Evolutionary conservation across 2,888 invertebrate species (phyloP), one percentile per base, ranked within the genome.

Genomic region (Melikaiella ostensackeni): DNA sequence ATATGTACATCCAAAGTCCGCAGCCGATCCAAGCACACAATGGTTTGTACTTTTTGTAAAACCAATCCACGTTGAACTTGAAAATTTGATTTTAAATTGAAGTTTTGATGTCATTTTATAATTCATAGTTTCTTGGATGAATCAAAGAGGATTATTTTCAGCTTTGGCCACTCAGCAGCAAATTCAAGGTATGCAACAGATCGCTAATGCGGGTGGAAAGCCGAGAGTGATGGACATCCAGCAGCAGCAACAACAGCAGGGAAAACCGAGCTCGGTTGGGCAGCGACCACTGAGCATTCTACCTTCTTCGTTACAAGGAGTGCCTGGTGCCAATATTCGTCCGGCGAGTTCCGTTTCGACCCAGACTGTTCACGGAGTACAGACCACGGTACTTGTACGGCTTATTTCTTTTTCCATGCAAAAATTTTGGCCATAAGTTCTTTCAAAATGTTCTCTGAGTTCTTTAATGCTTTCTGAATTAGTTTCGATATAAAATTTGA

Each of bases 1-100:
- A 97, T 88, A 96, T 98, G 96, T 97, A 96, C 89, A 97, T 97
- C 85, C 96, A 96, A 86, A 95, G 95, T 83, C 96, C 97, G 19
- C 94, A 94, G 81, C 92, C 93, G 0, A 93, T 95, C 77, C 95
- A 95, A 88, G 92, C 95, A 84, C 95, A 94, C 84, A 95, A 95
- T 92, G 94, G 95, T 95, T 92, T 93, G 94, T 92, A 38, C 13
- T 57, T 74, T 46, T 55, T 5, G n/a, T 11, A 1, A 30, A 61
- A 24, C 9, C 4, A 24, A 57, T 24, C 38, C 13, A 38, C 38
- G 11, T 3, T 38, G 0, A 38, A 38, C 38, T 38, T 38, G 3
- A 38, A 0, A 38, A 4, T 38, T 38, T 38, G 4, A 38, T 76
- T 27, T 11, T 9, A 24, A 66, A 59, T 63, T 61, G n/a, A 21